phyloP scores from a whole-genome alignment of 2,797 vertebrate species.

The Pachyuromys duprasi region DNA sequence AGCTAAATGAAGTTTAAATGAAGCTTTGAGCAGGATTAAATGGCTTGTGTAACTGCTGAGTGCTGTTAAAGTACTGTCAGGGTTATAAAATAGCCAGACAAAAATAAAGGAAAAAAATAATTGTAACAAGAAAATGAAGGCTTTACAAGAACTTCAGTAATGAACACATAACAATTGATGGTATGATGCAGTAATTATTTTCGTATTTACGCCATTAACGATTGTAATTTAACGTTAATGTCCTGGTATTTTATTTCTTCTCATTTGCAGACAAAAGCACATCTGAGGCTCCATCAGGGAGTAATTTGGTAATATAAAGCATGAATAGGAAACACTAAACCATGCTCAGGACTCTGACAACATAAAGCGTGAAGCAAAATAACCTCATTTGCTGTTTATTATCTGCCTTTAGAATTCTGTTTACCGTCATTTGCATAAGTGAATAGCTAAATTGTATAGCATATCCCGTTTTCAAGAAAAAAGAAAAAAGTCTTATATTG shows the following conservation, averaged over 20 bases:
- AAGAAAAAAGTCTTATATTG: conserved; percentile 76
- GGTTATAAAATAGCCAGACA: conserved; percentile 86
- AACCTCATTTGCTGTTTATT: conserved; percentile 85
- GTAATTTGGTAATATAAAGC: conserved; percentile 84
- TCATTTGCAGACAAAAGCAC: conserved; percentile 89
- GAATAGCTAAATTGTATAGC: conserved; percentile 84
- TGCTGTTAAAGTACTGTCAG: conserved; percentile 84
- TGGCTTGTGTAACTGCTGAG: conserved; percentile 87
- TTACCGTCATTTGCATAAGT: conserved; percentile 81
- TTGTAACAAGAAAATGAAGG: conserved; percentile 87
- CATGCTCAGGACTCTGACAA: conserved; percentile 88
- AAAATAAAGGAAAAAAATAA: conserved; percentile 86
- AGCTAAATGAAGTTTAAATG: conserved; percentile 86
- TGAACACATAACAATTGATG: conserved; percentile 89
- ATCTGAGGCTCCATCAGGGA: conserved; percentile 85
- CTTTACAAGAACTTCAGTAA: conserved; percentile 88
- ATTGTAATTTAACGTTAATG: conserved; percentile 86
- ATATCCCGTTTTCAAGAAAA: conserved; percentile 70
- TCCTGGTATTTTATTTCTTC: conserved; percentile 86
- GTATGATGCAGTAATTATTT: conserved; percentile 89
- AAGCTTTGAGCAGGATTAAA: conserved; percentile 88
- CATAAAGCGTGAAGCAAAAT: conserved; percentile 80
- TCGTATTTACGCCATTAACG: conserved; percentile 86
- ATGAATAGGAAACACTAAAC: conserved; percentile 85
- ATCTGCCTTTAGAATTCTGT: conserved; percentile 85